phyloP scores from a whole-genome alignment of 2,797 vertebrate species.

The Acrossocheilus wenchowensis region DNA sequence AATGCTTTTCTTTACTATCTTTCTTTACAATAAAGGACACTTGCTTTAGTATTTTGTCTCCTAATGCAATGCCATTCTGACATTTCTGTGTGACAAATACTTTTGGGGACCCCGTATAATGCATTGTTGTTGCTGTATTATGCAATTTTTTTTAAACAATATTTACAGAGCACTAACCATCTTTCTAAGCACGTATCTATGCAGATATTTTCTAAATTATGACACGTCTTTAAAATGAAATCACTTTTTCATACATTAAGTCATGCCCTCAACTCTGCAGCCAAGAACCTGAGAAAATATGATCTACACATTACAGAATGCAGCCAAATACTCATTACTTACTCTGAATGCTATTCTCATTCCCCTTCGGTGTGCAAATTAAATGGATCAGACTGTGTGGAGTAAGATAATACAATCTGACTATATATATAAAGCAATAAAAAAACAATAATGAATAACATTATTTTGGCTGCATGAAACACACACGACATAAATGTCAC shows the following conservation, averaged over 20 bases:
- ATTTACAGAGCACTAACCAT: background rate
- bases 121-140: background rate
- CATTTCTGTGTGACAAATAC: background rate
- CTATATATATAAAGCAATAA: constrained; percentile 7
- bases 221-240: background rate
- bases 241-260: background rate
- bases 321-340: constrained; percentile 27
- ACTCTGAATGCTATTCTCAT: constrained; percentile 12
- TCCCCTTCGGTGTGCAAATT: background rate
- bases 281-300: background rate
- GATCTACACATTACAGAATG: background rate
- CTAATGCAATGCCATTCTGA: background rate
- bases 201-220: background rate
- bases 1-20: background rate
- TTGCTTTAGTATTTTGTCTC: background rate
- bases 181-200: background rate
- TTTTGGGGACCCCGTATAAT: background rate
- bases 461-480: constrained; percentile 15
- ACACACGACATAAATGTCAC: background rate
- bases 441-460: constrained; percentile 2
- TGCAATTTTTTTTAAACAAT: background rate
- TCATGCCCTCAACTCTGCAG: background rate
- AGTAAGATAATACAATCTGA: background rate
- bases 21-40: background rate
- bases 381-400: background rate